These are phyloP conservation scores for Xerus rutilus DNA, from an alignment of 2,797 vertebrate species.

Conservation along the genomic window DNA sequence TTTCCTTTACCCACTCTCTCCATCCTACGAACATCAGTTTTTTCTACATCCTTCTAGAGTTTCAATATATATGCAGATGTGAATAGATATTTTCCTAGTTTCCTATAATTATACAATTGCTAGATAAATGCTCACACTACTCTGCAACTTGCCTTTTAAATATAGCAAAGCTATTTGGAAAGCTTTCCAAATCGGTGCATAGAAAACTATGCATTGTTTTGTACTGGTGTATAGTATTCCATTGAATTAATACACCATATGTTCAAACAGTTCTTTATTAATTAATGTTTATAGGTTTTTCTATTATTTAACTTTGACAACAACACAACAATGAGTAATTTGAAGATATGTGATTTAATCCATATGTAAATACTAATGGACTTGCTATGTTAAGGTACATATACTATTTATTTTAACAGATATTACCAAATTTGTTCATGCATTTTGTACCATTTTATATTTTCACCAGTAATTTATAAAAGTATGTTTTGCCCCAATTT, in stretches of 20 bases:
- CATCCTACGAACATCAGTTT: neutral
- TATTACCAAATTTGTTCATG: neutral
- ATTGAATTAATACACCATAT: neutral
- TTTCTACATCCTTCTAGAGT: neutral
- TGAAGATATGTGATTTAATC: neutral
- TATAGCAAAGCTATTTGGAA: neutral
- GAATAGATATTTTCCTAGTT: neutral
- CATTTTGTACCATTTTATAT: neutral
- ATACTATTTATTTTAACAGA: neutral
- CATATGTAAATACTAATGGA: neutral
- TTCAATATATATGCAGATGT: neutral
- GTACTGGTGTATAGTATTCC: neutral
- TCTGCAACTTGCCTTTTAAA: neutral
- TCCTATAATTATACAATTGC: neutral
- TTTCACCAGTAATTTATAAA: neutral
- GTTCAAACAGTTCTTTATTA: neutral
- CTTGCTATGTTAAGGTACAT: neutral
- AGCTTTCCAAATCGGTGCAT: neutral
- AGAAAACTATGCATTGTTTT: slow-evolving; percentile 12
- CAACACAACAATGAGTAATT: neutral
- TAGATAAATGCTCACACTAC: neutral
- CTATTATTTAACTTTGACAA: neutral
- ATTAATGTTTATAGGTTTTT: neutral
- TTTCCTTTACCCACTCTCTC: neutral
- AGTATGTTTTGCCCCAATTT: neutral